Evolutionary conservation across 2,797 vertebrate species (phyloP).

Genomic region (Poeciliopsis paucimaculata): DNA sequence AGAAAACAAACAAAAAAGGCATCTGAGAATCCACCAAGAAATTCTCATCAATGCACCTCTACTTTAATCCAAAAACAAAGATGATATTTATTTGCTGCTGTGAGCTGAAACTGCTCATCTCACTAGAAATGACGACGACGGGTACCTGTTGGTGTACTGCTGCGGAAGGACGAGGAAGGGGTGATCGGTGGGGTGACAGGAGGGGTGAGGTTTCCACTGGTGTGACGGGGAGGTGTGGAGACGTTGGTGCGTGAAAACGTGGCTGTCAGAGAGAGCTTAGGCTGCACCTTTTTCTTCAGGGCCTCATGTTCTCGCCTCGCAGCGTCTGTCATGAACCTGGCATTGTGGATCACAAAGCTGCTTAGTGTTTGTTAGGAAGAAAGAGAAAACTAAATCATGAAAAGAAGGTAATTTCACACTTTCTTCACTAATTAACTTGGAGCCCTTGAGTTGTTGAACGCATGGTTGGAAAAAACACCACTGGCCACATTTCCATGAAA

Average conservation of each 20-base stretch:
- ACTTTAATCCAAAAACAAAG: background rate
- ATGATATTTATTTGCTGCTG: background rate
- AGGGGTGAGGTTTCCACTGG: slow-evolving; percentile 96
- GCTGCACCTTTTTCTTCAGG: slow-evolving; percentile 94
- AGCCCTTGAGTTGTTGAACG: slow-evolving; percentile 42
- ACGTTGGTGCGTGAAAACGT: slow-evolving; percentile 89
- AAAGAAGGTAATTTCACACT: slow-evolving; percentile 15
- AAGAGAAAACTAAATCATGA: background rate
- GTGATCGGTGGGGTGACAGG: slow-evolving; percentile 98
- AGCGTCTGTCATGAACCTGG: slow-evolving; percentile 96
- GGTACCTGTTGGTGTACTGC: slow-evolving; percentile 92
- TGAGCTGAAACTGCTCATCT: background rate
- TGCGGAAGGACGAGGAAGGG: slow-evolving; percentile 96
- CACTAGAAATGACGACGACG: background rate
- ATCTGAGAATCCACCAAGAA: background rate
- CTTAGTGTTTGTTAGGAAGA: slow-evolving; percentile 3
- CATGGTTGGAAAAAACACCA: slow-evolving; percentile 32
- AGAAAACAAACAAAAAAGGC: background rate
- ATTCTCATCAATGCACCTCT: background rate
- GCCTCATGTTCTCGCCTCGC: slow-evolving; percentile 93
- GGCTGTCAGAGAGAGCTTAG: slow-evolving; percentile 91
- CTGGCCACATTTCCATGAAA: slow-evolving; percentile 32
- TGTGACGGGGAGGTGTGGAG: slow-evolving; percentile 92
- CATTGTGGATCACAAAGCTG: slow-evolving; percentile 32
- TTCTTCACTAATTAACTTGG: background rate